Evolutionary conservation across 2,888 invertebrate genomes (phyloP), one percentile per base, ranked within the genome.

Genomic region (Papilio demoleus): DNA sequence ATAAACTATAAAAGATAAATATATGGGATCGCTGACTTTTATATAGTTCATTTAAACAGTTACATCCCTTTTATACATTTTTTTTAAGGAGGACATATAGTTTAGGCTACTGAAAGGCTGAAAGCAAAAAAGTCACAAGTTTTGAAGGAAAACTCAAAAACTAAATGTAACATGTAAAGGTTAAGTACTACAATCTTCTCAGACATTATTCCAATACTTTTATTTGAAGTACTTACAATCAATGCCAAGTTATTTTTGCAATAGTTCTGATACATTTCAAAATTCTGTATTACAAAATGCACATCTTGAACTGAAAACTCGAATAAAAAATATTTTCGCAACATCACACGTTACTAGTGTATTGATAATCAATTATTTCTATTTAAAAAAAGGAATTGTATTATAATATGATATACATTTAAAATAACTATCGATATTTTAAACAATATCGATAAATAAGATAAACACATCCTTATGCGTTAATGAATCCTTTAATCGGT

Each of bases 401-500:
- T n/a, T n/a, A n/a, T n/a, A n/a, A n/a, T n/a, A n/a, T n/a, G n/a
- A n/a, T n/a, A 31, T 31, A 4, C 4, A 3, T 31, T 31, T 4
- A 31, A 6, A 31, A 31, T 31, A 31, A 31, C 31, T 31, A 31
- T 31, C 31, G 31, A 31, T 31, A 31, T 31, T 31, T 31, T 3
- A 6, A 45, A 36, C 12, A 24, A 34, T 24, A 47, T 59, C 66
- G 66, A 59, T 66, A 47, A 9, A 60, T 14, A 9, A 31, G 53
- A 31, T 11, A 11, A 6, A 8, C 31, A 59, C 68, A 47, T 22
- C 58, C 36, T 36, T 68, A 47, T 59, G 47, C 47, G 58, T 38
- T 68, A 68, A 59, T 59, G 47, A 68, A 50, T 36, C 64, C 38
- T 47, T 59, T 38, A 59, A 50, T 58, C 19, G 59, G 47, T 50